These are phyloP conservation scores for Corythoichthys intestinalis DNA, from an alignment of 2,113 vertebrate genomes.

Conservation along the genomic window DNA sequence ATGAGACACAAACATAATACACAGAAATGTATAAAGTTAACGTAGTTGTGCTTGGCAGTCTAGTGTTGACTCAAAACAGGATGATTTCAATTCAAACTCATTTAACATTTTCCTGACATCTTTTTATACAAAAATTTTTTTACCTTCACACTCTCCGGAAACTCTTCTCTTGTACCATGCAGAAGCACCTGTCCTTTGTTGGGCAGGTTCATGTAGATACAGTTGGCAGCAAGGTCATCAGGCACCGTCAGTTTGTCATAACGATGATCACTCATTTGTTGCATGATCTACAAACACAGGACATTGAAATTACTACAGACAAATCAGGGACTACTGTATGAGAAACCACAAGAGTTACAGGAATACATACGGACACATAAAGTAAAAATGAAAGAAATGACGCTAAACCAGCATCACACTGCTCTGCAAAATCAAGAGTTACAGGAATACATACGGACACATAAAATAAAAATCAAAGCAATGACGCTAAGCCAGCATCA, in stretches of 20 bases:
- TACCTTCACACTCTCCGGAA: conserved; percentile 90
- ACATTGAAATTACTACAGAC: conserved; percentile 1
- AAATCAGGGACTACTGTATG: background rate
- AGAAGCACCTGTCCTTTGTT: conserved; percentile 88
- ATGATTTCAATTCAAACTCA: background rate
- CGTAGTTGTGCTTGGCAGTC: background rate
- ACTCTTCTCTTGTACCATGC: conserved; percentile 83
- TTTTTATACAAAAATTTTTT: conserved; percentile 4
- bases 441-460: conserved; percentile 27
- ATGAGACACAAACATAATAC: too few species aligned
- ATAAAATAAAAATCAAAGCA: conserved; percentile 25
- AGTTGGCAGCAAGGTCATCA: conserved; percentile 88
- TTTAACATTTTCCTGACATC: background rate
- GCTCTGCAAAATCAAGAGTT: conserved; percentile 37
- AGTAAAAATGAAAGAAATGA: conserved; percentile 27
- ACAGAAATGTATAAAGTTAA: background rate
- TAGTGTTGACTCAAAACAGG: background rate
- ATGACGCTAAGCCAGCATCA: conserved; percentile 30
- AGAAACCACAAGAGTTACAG: conserved; percentile 8
- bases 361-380: conserved; percentile 27
- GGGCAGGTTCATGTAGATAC: conserved; percentile 89
- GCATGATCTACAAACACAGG: conserved; percentile 82
- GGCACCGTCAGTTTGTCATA: conserved; percentile 95
- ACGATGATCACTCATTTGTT: conserved; percentile 95
- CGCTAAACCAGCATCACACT: conserved; percentile 30